Evolutionary conservation across 30 jellyfish, hydroid and myxozoan species (phyloP).

Genomic region (Rhopilema esculentum): DNA sequence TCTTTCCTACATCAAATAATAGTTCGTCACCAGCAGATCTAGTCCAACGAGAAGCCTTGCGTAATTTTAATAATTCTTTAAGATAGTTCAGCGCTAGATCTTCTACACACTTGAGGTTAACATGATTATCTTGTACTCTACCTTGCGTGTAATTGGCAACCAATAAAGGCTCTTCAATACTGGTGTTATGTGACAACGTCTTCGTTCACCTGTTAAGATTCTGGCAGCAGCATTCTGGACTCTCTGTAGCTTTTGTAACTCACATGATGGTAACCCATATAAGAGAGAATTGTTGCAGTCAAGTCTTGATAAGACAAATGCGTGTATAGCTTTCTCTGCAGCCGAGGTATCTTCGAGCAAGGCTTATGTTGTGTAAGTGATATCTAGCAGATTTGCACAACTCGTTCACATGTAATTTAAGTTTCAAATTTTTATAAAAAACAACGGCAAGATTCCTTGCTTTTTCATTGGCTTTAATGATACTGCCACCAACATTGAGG

Average conservation of each 20-base stretch:
- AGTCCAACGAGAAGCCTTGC: not conserved
- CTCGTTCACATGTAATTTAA: slow-evolving; percentile 61
- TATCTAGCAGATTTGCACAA: slow-evolving; percentile 72
- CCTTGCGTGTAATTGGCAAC: slow-evolving; percentile 47
- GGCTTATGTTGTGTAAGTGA: slow-evolving; percentile 61
- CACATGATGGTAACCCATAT: slow-evolving; percentile 28
- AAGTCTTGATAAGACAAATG: slow-evolving; percentile 30
- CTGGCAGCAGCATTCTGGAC: slow-evolving; percentile 52
- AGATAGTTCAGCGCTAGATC: not conserved
- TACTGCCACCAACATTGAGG: slow-evolving; percentile 54
- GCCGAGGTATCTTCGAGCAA: slow-evolving; percentile 53
- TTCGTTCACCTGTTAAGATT: slow-evolving; percentile 40
- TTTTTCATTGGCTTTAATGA: slow-evolving; percentile 55
- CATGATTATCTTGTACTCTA: not conserved
- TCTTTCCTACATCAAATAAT: not conserved
- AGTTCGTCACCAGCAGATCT: not conserved
- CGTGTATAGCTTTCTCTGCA: slow-evolving; percentile 61
- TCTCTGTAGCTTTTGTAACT: slow-evolving; percentile 28
- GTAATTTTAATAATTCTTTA: not conserved
- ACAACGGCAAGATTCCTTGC: slow-evolving; percentile 57
- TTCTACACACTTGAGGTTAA: slow-evolving; percentile 2
- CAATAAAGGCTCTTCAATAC: slow-evolving; percentile 56
- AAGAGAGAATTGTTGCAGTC: slow-evolving; percentile 38
- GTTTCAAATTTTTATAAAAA: slow-evolving; percentile 42
- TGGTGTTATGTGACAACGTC: slow-evolving; percentile 66